Conservation (phyloP, 1,140 invertebrate genomes). For the Bombus sylvicola region DNA sequence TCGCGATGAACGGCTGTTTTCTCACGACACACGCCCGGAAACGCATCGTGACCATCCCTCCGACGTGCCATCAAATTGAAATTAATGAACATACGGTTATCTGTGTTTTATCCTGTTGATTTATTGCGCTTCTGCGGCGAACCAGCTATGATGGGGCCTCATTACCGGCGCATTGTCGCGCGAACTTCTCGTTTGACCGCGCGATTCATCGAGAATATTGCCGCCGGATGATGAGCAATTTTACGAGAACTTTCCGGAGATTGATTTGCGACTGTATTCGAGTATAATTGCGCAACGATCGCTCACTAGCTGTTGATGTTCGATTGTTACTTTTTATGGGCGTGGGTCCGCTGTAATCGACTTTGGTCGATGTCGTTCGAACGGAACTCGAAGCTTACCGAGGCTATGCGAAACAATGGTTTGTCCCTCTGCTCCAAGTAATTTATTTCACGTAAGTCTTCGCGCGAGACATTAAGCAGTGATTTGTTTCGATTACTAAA, state of each 20-base stretch:
- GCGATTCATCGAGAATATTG: slow-evolving; percentile 13
- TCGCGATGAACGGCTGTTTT: neutral
- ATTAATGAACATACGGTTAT: slow-evolving; percentile 25
- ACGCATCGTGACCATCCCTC: too few relatives aligned
- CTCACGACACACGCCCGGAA: slow-evolving; percentile 7
- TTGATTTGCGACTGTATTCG: neutral
- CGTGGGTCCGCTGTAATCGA: neutral
- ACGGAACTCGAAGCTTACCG: too few relatives aligned
- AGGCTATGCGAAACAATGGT: neutral
- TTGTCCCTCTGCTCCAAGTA: neutral
- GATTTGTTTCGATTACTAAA: neutral
- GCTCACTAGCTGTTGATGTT: neutral
- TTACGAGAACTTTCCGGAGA: slow-evolving; percentile 7
- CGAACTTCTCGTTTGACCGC: neutral
- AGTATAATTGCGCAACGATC: neutral
- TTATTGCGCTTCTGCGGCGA: slow-evolving; percentile 26
- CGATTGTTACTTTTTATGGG: slow-evolving; percentile 1
- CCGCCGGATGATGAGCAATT: neutral
- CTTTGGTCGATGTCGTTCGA: neutral
- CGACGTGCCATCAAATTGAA: slow-evolving; percentile 8
- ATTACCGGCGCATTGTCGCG: slow-evolving; percentile 25
- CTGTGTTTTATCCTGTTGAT: slow-evolving; percentile 40
- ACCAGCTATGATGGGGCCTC: neutral
- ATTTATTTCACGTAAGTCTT: neutral
- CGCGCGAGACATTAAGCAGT: fast-evolving